Evolutionary conservation across 2,797 vertebrate genomes (phyloP).

Genomic region (Semaprochilodus insignis): DNA sequence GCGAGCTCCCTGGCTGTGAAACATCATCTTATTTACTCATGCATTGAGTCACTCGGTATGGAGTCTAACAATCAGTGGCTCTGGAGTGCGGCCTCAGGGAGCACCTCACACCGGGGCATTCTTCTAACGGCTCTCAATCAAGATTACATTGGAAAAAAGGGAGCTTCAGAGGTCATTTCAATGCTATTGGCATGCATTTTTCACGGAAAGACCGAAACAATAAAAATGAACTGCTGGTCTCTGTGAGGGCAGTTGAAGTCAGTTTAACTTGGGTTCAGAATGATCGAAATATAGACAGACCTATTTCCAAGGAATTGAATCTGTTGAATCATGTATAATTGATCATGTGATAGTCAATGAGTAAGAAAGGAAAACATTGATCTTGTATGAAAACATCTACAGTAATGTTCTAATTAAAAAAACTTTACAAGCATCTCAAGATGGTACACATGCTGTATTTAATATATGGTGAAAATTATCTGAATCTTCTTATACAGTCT

Average conservation of each 20-base stretch:
- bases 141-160: constrained; percentile 70
- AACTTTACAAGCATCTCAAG: too few relatives aligned
- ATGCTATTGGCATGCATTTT: constrained; percentile 5
- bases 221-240: not conserved
- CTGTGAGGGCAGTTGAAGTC: not conserved
- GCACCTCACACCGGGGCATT: constrained; percentile 72
- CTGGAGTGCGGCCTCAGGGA: constrained; percentile 68
- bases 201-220: not conserved
- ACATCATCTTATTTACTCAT: constrained; percentile 79
- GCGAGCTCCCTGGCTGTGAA: constrained; percentile 70
- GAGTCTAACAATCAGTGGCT: constrained; percentile 76
- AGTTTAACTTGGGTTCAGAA: not conserved
- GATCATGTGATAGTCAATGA: not conserved
- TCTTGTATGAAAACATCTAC: not conserved
- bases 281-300: not conserved
- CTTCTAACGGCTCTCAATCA: constrained; percentile 66
- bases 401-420: not conserved
- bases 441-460: too few relatives aligned
- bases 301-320: constrained; percentile 3
- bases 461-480: not conserved
- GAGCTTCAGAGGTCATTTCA: constrained; percentile 55
- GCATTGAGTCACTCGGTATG: constrained; percentile 70
- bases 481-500: not conserved
- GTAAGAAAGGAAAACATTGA: not conserved
- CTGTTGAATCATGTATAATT: not conserved